Base-by-base conservation (phyloP, 2,113 vertebrate genomes). In the Hippocampus abdominalis region DNA sequence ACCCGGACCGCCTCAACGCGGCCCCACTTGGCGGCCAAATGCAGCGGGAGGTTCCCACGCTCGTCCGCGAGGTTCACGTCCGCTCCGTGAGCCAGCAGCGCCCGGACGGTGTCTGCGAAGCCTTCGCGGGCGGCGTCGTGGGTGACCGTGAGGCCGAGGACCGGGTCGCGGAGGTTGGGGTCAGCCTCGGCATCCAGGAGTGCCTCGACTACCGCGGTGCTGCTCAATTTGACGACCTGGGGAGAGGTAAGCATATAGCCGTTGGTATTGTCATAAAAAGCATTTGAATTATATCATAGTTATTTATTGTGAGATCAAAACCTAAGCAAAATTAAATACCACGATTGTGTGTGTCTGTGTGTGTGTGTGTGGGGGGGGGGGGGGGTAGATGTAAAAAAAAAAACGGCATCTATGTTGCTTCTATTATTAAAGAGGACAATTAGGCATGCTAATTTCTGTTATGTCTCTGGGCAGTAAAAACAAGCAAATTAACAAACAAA, bases 71-170 rank as follows among this genome's bases (percentile, higher is more conserved):
- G 63, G 86, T 96, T 96, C 44, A 93, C 89, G 66, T 97, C 91
- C 13, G 94, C 96, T 16, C 91, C 77, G 72, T 93, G 87, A 46
- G 91, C 86, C 81, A 94, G 76, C 73, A 98, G 91, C 82, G 89
- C 63, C 10, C 64, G 63, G 61, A 98, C 87, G 51, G 93, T 94
- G 75, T 96, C 94, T 81, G 87, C 79, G 81, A 94, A 95, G 0
- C 97, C 97, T 25, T 94, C 95, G 44, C 95, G 91, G 73, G 97
- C 96, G 1, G 93, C 94, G 72, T 99, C 97, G 70, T 98, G 97
- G 21, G 89, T 88, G 25, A 95, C 89, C 1, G 96, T 95, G 78
- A 97, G 94, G 40, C 91, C 89, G 2, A 11, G 1, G 39, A 88
- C 87, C 40, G 88, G 87, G 92, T 98, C 97, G 8, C 74, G 93